Base-by-base conservation (phyloP, 2,113 vertebrate species). In the Spheniscus mendiculus region DNA sequence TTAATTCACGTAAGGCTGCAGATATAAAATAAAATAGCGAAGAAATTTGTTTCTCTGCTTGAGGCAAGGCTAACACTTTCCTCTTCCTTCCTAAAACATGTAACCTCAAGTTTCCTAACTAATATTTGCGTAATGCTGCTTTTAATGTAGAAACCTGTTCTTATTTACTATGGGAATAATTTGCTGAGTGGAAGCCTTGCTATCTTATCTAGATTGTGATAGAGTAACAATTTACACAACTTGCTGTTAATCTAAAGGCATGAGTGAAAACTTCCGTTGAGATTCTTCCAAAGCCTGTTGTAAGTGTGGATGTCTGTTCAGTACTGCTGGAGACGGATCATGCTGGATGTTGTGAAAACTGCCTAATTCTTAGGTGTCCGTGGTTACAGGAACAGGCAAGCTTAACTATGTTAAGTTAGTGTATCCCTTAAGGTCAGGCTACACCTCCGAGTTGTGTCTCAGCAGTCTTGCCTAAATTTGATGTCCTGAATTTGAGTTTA, bases 201-300 rank as follows among this genome's bases (percentile, higher is more conserved):
- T 26, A 3, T 44, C 3, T 80, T 44, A 42, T 3, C 56, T 40
- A 38, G 40, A 40, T 44, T 1, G 0, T 23, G 66, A 32, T 5
- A 49, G 82, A 89, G 9, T 5, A 70, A 15, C 4, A 14, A n/a
- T n/a, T 56, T 67, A 4, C 15, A 4, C 12, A 26, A 15, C 11
- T 71, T 73, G 11, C 13, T 61, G 8, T 34, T 91, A 42, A 65
- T 47, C 36, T 47, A 34, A 76, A 77, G 47, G 47, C 38, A 53
- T 0, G 2, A 73, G 50, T 40, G 59, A n/a, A 18, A 79, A 23
- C 12, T 59, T 27, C 11, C 40, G 0, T 0, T 36, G 61, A 52
- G 69, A 5, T 53, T 29, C 22, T 79, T 71, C 25, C n/a, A 14
- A 58, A 70, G 58, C 38, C 77, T 73, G 49, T 49, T 72, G 22